A percentile compares a stretch with the other conserved stretches of the same genome.
phyloP scores from a whole-genome alignment of 2,888 invertebrate species.

The Pecten maximus region DNA sequence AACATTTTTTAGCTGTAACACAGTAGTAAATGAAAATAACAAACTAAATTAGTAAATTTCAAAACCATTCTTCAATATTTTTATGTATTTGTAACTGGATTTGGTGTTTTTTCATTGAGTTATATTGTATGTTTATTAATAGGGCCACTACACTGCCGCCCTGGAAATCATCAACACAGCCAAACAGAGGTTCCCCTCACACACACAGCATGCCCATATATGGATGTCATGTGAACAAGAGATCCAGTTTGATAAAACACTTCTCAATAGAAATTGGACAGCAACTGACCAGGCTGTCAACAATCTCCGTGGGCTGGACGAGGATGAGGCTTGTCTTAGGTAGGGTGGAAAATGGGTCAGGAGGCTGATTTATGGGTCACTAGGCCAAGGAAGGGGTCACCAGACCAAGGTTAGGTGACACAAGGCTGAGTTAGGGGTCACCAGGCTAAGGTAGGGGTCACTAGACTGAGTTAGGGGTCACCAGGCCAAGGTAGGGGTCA shows the following conservation, averaged over 20 bases:
- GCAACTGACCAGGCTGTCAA: slow-evolving; percentile 88
- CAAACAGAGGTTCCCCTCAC: slow-evolving; percentile 86
- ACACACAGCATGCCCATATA: slow-evolving; percentile 85
- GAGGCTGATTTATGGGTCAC: neutral
- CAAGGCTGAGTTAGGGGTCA: too few species aligned
- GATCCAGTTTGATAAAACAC: slow-evolving; percentile 76
- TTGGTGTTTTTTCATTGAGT: too few species aligned
- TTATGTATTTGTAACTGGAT: too few species aligned
- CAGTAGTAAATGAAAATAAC: too few species aligned
- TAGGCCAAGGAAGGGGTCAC: neutral
- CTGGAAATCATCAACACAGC: slow-evolving; percentile 86
- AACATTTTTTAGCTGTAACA: too few species aligned
- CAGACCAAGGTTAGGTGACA: too few species aligned
- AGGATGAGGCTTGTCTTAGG: slow-evolving; percentile 86
- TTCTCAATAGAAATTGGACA: slow-evolving; percentile 86
- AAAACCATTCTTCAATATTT: too few species aligned
- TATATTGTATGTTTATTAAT: neutral
- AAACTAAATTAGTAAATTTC: too few species aligned
- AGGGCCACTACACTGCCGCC: slow-evolving; percentile 86
- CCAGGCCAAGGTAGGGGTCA: too few species aligned
- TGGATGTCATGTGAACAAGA: slow-evolving; percentile 86
- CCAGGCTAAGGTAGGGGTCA: too few species aligned
- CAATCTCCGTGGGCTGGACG: slow-evolving; percentile 87
- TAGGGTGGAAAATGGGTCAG: slow-evolving; percentile 44
- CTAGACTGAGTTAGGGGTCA: too few species aligned